Conservation (phyloP, 1,140 invertebrate species). For the Anastrepha ludens region DNA sequence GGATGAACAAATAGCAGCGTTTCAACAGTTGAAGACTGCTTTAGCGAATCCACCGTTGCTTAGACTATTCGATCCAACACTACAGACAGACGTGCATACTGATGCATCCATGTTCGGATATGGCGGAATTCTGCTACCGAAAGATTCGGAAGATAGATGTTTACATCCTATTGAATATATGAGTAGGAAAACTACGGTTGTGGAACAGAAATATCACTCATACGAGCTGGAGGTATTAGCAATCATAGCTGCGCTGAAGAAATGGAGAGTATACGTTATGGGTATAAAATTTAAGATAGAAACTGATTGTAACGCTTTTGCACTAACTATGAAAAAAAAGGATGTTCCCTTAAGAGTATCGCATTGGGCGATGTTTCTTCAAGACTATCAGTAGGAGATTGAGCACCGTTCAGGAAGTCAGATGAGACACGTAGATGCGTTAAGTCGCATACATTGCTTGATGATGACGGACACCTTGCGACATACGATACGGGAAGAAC, state of each 20-base stretch:
- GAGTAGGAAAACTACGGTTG: slow-evolving; percentile 64
- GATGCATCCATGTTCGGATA: slow-evolving; percentile 60
- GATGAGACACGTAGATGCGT: slow-evolving; percentile 58
- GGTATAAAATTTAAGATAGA: slow-evolving; percentile 55
- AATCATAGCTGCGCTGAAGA: slow-evolving; percentile 56
- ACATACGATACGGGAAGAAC: slow-evolving; percentile 45
- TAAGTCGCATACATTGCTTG: slow-evolving; percentile 57
- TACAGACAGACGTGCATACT: slow-evolving; percentile 56
- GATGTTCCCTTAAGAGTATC: slow-evolving; percentile 57
- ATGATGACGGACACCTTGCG: slow-evolving; percentile 18
- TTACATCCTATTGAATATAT: slow-evolving; percentile 66
- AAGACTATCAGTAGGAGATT: slow-evolving; percentile 12
- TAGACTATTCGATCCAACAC: slow-evolving; percentile 63
- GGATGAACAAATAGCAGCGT: background rate
- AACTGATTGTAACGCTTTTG: slow-evolving; percentile 55
- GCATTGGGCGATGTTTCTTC: background rate
- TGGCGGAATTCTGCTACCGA: slow-evolving; percentile 61
- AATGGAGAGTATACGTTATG: slow-evolving; percentile 58
- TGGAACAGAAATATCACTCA: slow-evolving; percentile 63
- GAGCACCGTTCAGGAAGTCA: slow-evolving; percentile 54
- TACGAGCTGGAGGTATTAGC: slow-evolving; percentile 64
- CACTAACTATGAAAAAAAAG: slow-evolving; percentile 50
- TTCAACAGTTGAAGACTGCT: slow-evolving; percentile 54
- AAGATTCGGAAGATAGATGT: no score
- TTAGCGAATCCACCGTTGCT: slow-evolving; percentile 61